phyloP scores from a whole-genome alignment of 2,797 vertebrate genomes.

The Falco cherrug region DNA sequence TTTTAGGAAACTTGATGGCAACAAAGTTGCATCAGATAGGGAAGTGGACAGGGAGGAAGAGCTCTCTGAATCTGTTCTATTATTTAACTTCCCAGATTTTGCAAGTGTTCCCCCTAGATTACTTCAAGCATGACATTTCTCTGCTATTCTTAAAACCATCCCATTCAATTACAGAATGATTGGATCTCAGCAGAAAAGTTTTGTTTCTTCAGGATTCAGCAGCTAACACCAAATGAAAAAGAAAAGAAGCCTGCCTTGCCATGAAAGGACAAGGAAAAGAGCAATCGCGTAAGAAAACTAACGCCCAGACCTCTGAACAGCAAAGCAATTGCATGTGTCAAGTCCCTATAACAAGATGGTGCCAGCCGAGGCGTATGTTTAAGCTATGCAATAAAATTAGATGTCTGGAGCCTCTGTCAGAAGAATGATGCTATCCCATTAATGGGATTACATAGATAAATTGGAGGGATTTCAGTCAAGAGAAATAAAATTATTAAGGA shows the following conservation, averaged over 20 bases:
- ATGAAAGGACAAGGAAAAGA: conserved; percentile 24
- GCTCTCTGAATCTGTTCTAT: background rate
- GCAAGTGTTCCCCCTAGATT: background rate
- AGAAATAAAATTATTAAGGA: conserved; percentile 46
- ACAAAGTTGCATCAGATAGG: background rate
- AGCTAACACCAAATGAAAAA: background rate
- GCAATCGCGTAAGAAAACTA: conserved; percentile 10
- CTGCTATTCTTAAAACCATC: background rate
- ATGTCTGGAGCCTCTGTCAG: conserved; percentile 41
- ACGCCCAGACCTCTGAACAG: background rate
- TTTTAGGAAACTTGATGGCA: background rate
- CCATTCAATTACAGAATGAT: background rate
- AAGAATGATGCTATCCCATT: conserved; percentile 51
- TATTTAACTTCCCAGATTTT: background rate
- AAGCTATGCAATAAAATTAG: conserved; percentile 44
- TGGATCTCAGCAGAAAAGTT: background rate
- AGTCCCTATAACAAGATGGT: background rate
- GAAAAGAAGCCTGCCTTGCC: background rate
- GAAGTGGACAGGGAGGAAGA: background rate
- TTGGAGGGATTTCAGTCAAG: conserved; percentile 50
- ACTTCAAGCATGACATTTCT: background rate
- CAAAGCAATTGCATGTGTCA: conserved; percentile 30
- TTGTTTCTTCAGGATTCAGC: conserved; percentile 4
- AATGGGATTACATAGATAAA: conserved; percentile 55
- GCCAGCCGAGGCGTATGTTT: conserved; percentile 40